These are phyloP conservation scores for Drosophila nasuta DNA, from an alignment of 1,140 invertebrate species.

Conservation along the genomic window DNA sequence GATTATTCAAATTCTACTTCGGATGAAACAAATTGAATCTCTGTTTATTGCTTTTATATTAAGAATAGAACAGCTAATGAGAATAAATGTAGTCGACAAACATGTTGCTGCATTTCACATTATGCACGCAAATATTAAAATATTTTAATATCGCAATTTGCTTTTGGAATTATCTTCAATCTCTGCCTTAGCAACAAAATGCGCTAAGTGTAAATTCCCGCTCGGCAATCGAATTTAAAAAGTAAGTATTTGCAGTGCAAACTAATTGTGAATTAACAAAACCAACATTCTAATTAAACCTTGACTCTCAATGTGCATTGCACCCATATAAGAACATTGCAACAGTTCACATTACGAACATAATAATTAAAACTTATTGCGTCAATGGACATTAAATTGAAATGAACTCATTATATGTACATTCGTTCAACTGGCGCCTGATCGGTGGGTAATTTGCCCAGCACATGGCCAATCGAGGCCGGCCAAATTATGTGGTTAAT, in stretches of 20 bases:
- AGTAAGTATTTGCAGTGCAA: conserved; percentile 3
- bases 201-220: conserved; percentile 2
- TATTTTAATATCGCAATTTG: conserved; percentile 20
- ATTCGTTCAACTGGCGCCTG: conserved; percentile 12
- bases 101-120: conserved; percentile 43
- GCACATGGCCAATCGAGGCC: conserved; percentile 18
- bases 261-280: conserved; percentile 20
- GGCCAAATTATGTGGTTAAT: conserved; percentile 24
- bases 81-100: conserved; percentile 20
- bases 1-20: neutral
- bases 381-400: conserved; percentile 17
- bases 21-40: neutral
- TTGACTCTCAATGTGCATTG: conserved; percentile 27
- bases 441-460: conserved; percentile 17
- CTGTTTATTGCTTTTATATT: neutral
- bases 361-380: conserved; percentile 27
- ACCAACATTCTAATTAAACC: conserved; percentile 30
- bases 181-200: conserved; percentile 3
- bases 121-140: conserved; percentile 58
- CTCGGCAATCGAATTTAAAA: conserved; percentile 13
- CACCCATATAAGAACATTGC: conserved; percentile 10
- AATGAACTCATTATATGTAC: conserved; percentile 8
- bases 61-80: conserved; percentile 22
- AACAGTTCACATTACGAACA: conserved; percentile 14
- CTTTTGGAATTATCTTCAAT: conserved; percentile 30